Base-by-base conservation (phyloP, 2,888 invertebrate species). In the Heterodera filipjevi region DNA sequence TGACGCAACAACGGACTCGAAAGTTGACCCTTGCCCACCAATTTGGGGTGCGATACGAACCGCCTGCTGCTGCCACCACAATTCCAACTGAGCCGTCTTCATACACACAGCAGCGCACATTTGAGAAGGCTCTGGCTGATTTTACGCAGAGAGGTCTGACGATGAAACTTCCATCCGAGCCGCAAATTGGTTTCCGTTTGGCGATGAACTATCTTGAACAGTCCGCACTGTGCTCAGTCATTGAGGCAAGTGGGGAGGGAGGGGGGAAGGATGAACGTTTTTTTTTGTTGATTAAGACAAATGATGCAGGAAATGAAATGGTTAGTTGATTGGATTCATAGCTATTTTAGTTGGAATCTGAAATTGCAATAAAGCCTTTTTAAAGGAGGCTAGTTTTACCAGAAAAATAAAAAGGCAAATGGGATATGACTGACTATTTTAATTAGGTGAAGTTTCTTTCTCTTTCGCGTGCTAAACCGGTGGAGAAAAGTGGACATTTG, bases 371-470 rank as follows among this genome's bases (percentile, higher is more conserved):
- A n/a, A n/a, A n/a, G n/a, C n/a, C n/a, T n/a, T n/a, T n/a, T n/a
- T n/a, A n/a, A n/a, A n/a, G n/a, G n/a, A n/a, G n/a, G n/a, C n/a
- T n/a, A n/a, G n/a, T n/a, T n/a, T n/a, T n/a, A n/a, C n/a, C n/a
- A n/a, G n/a, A n/a, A n/a, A n/a, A n/a, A n/a, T n/a, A n/a, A n/a
- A n/a, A n/a, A n/a, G n/a, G n/a, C n/a, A n/a, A n/a, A n/a, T n/a
- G n/a, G n/a, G n/a, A n/a, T n/a, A n/a, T n/a, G n/a, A n/a, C n/a
- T n/a, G n/a, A n/a, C n/a, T 79, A 32, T 27, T 14, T 76, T 77
- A 27, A 80, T 79, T n/a, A 79, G 78, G 19, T 79, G 22, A 79
- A 79, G 33, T 66, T 76, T 19, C n/a, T 59, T 30, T 33, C 64
- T 6, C 8, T 44, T 78, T 22, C 53, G 39, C 35, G 27, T 30